Evolutionary conservation across 2,888 invertebrate species (phyloP).

Genomic region (Neelides folsomi): DNA sequence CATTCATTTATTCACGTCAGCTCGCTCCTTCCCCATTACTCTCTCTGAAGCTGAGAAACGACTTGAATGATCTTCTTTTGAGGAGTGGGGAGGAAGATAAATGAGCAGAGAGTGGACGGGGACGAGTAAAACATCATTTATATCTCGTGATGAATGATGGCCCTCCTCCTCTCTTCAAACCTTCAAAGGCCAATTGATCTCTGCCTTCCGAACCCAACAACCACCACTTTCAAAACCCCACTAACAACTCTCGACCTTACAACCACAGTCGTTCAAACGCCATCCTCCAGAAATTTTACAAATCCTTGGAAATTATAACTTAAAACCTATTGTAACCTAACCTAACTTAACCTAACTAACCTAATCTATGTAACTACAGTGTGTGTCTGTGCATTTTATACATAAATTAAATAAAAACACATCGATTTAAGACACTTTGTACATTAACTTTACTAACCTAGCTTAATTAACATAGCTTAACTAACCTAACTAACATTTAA

Average conservation of each 20-base stretch:
- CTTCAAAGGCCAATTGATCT: slow-evolving; percentile 1
- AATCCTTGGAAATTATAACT: not conserved
- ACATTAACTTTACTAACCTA: too few relatives aligned
- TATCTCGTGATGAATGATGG: not conserved
- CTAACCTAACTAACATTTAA: too few relatives aligned
- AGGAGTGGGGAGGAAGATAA: not conserved
- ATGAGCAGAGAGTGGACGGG: not conserved
- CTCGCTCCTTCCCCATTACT: not conserved
- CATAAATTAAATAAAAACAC: too few relatives aligned
- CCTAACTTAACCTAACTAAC: too few relatives aligned
- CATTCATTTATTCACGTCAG: slow-evolving; percentile 6
- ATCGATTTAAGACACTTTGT: too few relatives aligned
- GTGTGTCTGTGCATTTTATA: too few relatives aligned
- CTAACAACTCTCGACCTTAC: not conserved
- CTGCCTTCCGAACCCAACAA: not conserved
- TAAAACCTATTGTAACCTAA: too few relatives aligned
- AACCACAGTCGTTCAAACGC: not conserved
- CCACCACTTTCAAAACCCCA: not conserved
- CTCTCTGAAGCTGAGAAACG: too few relatives aligned
- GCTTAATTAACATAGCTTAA: too few relatives aligned
- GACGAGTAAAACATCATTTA: not conserved
- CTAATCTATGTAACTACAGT: too few relatives aligned
- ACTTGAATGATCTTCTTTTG: too few relatives aligned
- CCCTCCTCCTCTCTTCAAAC: slow-evolving; percentile 2
- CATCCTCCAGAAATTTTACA: not conserved